A percentile compares a stretch with the other conserved stretches of the same genome.
These are phyloP conservation scores for Anguilla pacifica DNA, from an alignment of 2,797 vertebrate species.

Conservation along the genomic window DNA sequence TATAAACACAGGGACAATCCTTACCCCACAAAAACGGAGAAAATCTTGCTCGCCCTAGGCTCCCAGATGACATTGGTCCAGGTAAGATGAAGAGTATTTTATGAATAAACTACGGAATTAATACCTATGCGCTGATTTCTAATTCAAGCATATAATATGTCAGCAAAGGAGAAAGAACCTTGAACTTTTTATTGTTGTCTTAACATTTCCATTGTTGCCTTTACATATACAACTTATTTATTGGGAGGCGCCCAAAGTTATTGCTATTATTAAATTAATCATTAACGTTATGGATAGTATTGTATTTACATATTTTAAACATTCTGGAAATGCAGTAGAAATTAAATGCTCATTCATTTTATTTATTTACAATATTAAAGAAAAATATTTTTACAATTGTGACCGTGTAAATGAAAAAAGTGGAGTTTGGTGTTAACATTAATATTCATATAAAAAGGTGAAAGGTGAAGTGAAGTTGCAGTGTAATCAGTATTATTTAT, in stretches of 20 bases:
- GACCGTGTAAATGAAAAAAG: not conserved
- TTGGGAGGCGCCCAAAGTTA: not conserved
- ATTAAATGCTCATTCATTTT: too few species aligned
- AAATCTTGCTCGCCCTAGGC: constrained; percentile 94
- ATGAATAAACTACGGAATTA: not conserved
- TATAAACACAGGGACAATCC: constrained; percentile 99
- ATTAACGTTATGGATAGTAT: not conserved
- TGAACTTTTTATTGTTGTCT: not conserved
- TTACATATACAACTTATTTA: not conserved
- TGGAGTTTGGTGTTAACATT: not conserved
- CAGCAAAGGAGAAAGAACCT: not conserved
- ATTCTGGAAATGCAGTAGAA: too few species aligned
- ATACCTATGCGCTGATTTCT: not conserved
- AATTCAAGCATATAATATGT: not conserved
- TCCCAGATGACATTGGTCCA: constrained; percentile 99
- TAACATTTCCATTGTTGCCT: not conserved
- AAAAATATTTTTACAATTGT: not conserved
- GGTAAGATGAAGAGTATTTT: constrained; percentile 71
- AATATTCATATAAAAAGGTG: not conserved
- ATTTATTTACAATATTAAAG: too few species aligned
- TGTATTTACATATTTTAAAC: not conserved
- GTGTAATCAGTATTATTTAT: not conserved
- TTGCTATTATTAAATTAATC: not conserved
- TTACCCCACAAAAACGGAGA: constrained; percentile 98
- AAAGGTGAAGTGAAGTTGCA: not conserved